phyloP scores from a whole-genome alignment of 2,888 invertebrate genomes.

The Stenodema calcarata region DNA sequence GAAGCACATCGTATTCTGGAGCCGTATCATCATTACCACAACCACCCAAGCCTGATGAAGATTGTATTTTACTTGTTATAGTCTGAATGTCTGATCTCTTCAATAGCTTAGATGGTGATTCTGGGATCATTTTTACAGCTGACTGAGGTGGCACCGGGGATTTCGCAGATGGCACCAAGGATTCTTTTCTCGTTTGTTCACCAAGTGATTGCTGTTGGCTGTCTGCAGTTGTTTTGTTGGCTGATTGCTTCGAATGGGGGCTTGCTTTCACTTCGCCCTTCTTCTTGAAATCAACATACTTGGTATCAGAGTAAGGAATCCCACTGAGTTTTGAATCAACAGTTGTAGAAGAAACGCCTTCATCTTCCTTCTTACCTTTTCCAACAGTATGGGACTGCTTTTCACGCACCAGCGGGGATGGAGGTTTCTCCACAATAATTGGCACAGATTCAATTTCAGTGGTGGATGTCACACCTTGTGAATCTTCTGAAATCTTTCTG shows the following conservation, averaged over 20 bases:
- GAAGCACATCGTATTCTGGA: neutral
- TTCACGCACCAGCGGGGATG: neutral
- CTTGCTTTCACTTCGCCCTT: neutral
- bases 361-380: neutral
- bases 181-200: no score
- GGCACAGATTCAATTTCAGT: neutral
- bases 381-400: neutral
- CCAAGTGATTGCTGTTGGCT: no score
- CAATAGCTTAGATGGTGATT: no score
- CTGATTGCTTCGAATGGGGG: neutral
- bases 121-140: no score
- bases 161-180: no score
- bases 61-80: neutral
- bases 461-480: neutral
- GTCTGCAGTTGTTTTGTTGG: neutral
- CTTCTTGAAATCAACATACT: neutral
- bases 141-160: no score
- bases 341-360: slow-evolving; percentile 19
- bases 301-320: neutral
- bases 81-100: no score
- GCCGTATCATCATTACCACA: neutral
- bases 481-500: neutral
- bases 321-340: neutral
- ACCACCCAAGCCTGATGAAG: neutral
- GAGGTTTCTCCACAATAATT: neutral